Conservation (phyloP, 1,140 invertebrate species). For the Rhysida immarginata region DNA sequence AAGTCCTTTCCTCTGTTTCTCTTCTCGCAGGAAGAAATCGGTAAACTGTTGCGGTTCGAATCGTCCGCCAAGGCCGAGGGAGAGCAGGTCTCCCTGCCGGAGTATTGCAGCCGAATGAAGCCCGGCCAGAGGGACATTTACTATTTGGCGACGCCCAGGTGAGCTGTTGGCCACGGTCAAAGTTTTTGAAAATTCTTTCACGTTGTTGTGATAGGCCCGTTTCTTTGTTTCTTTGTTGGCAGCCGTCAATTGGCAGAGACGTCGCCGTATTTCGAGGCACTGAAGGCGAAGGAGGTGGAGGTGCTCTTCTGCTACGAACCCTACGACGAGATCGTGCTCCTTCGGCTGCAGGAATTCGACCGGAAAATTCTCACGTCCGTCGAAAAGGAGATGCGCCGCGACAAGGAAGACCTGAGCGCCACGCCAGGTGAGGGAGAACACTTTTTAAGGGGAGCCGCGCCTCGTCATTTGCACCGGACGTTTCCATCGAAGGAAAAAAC, state of each 20-base stretch:
- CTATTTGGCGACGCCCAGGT: constrained; percentile 86
- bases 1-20: too few species aligned
- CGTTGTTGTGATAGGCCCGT: background rate
- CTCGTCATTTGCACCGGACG: too few species aligned
- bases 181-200: background rate
- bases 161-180: constrained; percentile 17
- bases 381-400: constrained; percentile 81
- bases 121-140: constrained; percentile 73
- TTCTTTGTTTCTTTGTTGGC: constrained; percentile 16
- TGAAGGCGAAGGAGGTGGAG: constrained; percentile 73
- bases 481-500: too few species aligned
- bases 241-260: constrained; percentile 77
- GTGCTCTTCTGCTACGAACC: constrained; percentile 90
- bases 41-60: constrained; percentile 80
- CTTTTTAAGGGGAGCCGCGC: too few species aligned
- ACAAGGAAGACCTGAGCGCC: constrained; percentile 41
- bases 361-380: constrained; percentile 66
- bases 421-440: constrained; percentile 30
- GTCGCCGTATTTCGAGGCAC: constrained; percentile 86
- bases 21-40: constrained; percentile 85
- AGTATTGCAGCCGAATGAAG: constrained; percentile 60
- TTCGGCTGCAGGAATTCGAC: constrained; percentile 74
- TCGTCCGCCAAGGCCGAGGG: constrained; percentile 61
- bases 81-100: constrained; percentile 58
- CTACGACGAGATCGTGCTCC: constrained; percentile 86